Conservation (phyloP, 1,140 invertebrate genomes). For the Drosophila kikkawai region DNA sequence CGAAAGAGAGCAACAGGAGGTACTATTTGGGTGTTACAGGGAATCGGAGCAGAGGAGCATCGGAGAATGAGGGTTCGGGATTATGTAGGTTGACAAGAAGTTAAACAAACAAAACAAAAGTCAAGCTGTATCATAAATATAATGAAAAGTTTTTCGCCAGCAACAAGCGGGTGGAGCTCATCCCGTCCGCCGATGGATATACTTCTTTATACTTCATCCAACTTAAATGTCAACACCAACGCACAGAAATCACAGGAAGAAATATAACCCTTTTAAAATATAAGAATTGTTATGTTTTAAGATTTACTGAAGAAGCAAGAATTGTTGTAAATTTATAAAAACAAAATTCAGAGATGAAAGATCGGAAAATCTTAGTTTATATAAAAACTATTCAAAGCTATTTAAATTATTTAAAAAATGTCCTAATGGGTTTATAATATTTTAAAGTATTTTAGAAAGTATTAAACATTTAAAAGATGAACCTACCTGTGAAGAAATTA, state of each 20-base stretch:
- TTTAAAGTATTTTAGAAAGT: not conserved
- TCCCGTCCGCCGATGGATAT: constrained; percentile 29
- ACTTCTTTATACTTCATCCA: constrained; percentile 42
- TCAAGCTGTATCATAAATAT: constrained; percentile 70
- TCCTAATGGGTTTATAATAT: no score
- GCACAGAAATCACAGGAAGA: constrained; percentile 7
- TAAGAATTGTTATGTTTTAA: not conserved
- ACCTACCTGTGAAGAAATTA: not conserved
- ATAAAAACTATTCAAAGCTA: not conserved
- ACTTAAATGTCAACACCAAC: constrained; percentile 65
- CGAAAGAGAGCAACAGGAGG: constrained; percentile 34
- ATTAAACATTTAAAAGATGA: not conserved
- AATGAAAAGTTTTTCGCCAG: constrained; percentile 67
- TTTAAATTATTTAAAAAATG: no score
- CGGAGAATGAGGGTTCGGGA: constrained; percentile 15
- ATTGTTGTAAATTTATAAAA: not conserved
- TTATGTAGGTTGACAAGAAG: constrained; percentile 73
- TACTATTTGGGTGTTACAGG: not conserved
- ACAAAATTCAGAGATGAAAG: not conserved
- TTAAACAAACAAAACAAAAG: constrained; percentile 82
- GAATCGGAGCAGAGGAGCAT: not conserved
- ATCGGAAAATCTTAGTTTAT: not conserved
- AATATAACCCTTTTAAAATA: not conserved
- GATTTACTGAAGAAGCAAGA: not conserved
- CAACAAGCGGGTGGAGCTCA: constrained; percentile 52